These are phyloP conservation scores for Parotocinclus haroldoi DNA, from an alignment of 2,797 vertebrate genomes.

Conservation along the genomic window DNA sequence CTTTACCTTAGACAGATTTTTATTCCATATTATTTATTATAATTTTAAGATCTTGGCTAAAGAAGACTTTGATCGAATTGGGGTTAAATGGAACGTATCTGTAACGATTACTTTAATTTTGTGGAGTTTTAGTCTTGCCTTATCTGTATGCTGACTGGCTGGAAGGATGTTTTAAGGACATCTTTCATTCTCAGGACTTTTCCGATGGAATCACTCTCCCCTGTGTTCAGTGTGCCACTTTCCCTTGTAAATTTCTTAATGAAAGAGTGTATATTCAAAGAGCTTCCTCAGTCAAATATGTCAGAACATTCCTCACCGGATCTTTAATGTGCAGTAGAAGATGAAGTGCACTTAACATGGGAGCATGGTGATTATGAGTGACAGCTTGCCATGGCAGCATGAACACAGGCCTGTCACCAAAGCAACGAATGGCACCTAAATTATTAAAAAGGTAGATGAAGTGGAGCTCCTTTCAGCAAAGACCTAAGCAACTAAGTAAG, in stretches of 20 bases:
- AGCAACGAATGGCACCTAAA: conserved; percentile 33
- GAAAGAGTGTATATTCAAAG: conserved; percentile 31
- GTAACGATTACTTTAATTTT: too few species aligned
- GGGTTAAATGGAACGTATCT: too few species aligned
- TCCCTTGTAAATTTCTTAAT: conserved; percentile 40
- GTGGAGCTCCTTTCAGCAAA: conserved; percentile 19
- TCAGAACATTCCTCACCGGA: conserved; percentile 28
- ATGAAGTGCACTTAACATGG: conserved; percentile 28
- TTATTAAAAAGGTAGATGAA: conserved; percentile 38
- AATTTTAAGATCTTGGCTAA: too few species aligned
- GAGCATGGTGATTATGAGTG: conserved; percentile 38
- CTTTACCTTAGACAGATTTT: too few species aligned
- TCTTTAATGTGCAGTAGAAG: conserved; percentile 32
- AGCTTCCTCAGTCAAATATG: conserved; percentile 37
- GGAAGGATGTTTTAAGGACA: conserved; percentile 16
- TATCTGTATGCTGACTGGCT: neutral
- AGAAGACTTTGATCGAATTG: too few species aligned
- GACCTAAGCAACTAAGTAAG: neutral
- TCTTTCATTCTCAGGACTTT: conserved; percentile 8
- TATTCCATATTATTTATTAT: too few species aligned
- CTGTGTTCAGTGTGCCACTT: conserved; percentile 38
- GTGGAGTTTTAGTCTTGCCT: too few species aligned
- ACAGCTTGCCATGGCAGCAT: conserved; percentile 40
- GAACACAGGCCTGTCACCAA: conserved; percentile 40
- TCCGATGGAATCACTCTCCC: conserved; percentile 7